These are phyloP conservation scores for Cataglyphis hispanica DNA, from an alignment of 1,140 invertebrate species.

Conservation along the genomic window DNA sequence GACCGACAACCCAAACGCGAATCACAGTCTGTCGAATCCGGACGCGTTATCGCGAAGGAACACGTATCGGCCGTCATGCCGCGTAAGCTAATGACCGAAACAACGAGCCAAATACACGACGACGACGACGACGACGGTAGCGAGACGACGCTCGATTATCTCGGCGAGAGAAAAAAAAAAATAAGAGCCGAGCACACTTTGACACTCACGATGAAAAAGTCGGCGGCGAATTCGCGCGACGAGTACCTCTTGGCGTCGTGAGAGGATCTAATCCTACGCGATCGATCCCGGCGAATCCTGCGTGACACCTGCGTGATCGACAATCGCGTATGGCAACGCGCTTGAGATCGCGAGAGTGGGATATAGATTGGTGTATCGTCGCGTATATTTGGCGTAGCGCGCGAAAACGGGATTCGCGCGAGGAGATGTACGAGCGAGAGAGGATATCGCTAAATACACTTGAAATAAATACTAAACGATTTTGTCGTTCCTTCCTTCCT, in stretches of 20 bases:
- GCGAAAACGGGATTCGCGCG: neutral
- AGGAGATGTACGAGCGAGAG: neutral
- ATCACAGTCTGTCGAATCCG: slow-evolving; percentile 71
- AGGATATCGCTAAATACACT: slow-evolving; percentile 60
- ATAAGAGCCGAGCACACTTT: slow-evolving; percentile 62
- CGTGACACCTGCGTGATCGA: slow-evolving; percentile 35
- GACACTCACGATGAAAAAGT: slow-evolving; percentile 61
- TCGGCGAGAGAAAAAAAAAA: slow-evolving; percentile 59
- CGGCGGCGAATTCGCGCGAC: slow-evolving; percentile 38
- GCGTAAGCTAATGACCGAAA: slow-evolving; percentile 78
- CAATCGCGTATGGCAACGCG: neutral
- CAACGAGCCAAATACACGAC: slow-evolving; percentile 70
- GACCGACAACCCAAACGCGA: slow-evolving; percentile 62
- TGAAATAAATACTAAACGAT: slow-evolving; percentile 65
- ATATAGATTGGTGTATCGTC: neutral
- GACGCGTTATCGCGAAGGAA: slow-evolving; percentile 73
- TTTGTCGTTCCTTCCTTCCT: slow-evolving; percentile 59
- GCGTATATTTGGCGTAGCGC: neutral
- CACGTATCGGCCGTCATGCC: slow-evolving; percentile 77
- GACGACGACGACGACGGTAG: slow-evolving; percentile 41
- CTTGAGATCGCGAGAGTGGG: neutral
- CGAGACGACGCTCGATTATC: slow-evolving; percentile 62
- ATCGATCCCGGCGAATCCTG: slow-evolving; percentile 24
- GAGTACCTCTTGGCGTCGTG: neutral
- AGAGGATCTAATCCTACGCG: neutral